A percentile compares a stretch with the other conserved stretches of the same genome.
Evolutionary conservation across 2,888 invertebrate genomes (phyloP).

Genomic region (Drosophila infuscata): DNA sequence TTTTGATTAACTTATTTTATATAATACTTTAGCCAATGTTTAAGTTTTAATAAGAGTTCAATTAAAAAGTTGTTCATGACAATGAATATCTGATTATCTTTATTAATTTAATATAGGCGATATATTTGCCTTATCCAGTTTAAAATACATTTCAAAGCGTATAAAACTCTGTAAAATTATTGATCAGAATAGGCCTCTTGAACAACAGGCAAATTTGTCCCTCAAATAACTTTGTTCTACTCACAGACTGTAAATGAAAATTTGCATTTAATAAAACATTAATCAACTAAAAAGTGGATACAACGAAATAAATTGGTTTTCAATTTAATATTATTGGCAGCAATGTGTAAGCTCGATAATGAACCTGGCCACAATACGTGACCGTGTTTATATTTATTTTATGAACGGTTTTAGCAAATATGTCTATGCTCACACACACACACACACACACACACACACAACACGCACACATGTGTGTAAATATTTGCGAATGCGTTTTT

Average conservation of each 20-base stretch:
- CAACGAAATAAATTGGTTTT: constrained; percentile 24
- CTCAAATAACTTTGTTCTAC: constrained; percentile 31
- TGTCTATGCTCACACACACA: neutral
- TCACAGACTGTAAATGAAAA: constrained; percentile 16
- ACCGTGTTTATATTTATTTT: constrained; percentile 49
- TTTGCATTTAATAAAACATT: constrained; percentile 30
- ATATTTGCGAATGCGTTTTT: constrained; percentile 45
- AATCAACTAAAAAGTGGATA: constrained; percentile 10
- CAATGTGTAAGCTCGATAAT: constrained; percentile 67
- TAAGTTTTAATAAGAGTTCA: neutral
- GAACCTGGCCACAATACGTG: constrained; percentile 66
- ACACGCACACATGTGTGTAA: constrained; percentile 9
- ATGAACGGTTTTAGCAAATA: constrained; percentile 46
- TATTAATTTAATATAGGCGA: neutral
- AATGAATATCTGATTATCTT: neutral
- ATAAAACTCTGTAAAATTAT: neutral
- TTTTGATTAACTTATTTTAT: neutral
- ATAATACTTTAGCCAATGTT: neutral
- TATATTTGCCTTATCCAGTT: rapidly evolving
- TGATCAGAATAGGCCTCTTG: neutral
- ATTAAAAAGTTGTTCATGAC: too few relatives aligned
- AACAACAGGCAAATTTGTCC: constrained; percentile 5
- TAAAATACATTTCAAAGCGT: neutral
- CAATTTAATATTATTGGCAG: constrained; percentile 43
- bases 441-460: neutral